Percentiles rank a stretch among this genome's conserved stretches.
These are phyloP conservation scores for Bicyclus anynana DNA, from an alignment of 1,140 invertebrate genomes.

Conservation along the genomic window DNA sequence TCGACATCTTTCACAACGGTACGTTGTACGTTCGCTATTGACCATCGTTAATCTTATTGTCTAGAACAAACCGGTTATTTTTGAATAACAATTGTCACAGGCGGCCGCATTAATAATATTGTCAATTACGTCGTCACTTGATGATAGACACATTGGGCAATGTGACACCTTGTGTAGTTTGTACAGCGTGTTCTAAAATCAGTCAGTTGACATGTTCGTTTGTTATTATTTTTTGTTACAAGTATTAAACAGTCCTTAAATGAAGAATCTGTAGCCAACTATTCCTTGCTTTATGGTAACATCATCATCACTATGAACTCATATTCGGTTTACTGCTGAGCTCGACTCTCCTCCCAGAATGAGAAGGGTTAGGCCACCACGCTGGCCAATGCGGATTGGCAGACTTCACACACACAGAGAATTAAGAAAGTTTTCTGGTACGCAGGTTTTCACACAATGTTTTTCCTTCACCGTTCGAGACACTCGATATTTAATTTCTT, in stretches of 20 bases:
- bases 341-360: no score
- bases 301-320: no score
- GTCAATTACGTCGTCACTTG: constrained; percentile 34
- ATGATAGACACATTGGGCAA: constrained; percentile 43
- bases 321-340: no score
- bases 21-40: not conserved
- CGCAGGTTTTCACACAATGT: no score
- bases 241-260: not conserved
- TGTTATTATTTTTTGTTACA: not conserved
- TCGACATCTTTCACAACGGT: constrained; percentile 8
- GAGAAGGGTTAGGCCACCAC: no score
- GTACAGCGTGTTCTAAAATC: constrained; percentile 14
- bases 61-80: constrained; percentile 23
- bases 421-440: no score
- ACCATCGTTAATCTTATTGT: constrained; percentile 6
- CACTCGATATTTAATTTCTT: no score
- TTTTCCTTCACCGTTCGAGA: no score
- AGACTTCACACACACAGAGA: no score
- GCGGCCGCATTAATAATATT: constrained; percentile 5
- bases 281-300: no score
- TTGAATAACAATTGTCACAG: constrained; percentile 23
- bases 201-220: not conserved
- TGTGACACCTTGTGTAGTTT: constrained; percentile 44
- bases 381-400: no score
- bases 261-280: no score